Base-by-base conservation (phyloP, 2,888 invertebrate genomes). In the Drosophila conformis region DNA sequence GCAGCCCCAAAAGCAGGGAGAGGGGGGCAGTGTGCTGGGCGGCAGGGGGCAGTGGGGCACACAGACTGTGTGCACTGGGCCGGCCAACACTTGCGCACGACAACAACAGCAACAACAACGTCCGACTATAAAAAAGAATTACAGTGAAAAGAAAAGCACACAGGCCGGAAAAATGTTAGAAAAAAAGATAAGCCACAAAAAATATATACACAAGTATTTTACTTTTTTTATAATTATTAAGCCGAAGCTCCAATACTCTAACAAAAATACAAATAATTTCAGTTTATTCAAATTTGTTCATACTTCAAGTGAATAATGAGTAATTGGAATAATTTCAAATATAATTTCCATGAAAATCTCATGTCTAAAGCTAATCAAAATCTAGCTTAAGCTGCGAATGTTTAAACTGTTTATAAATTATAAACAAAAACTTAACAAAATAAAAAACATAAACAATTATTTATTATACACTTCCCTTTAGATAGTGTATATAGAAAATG, bases 21-120 rank as follows among this genome's bases (percentile, higher is more conserved):
- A 5, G 11, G 40, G 35, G 15, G 48, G 33, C 21, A 21, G 21
- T 0, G 3, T 2, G 53, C 11, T 15, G n/a, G 4, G n/a, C 13
- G 42, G n/a, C 8, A 7, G 40, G 33, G 13, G 33, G 15, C 11
- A 48, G 15, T 5, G 21, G 58, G 52, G 42, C 10, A 38, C 38
- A 27, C 35, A 38, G 48, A 38, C 31, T 48, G 62, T 48, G 62
- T 48, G 62, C 67, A 63, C 73, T 64, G 60, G 36, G 66, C 66
- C 66, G 51, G 63, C 57, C 64, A 72, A 68, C 79, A 72, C 74
- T 65, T 59, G 78, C 70, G 78, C 70, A 70, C 66, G 68, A 62
- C 82, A 66, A 58, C 70, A 63, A 49, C 67, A 65, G 49, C 67
- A 65, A 64, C 31, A 52, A 52, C 71, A 60, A 67, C 36, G 46